Percentiles rank a stretch among this genome's conserved stretches.
Evolutionary conservation across 2,797 vertebrate genomes (phyloP).

Genomic region (Hapalemur alaotrensis): DNA sequence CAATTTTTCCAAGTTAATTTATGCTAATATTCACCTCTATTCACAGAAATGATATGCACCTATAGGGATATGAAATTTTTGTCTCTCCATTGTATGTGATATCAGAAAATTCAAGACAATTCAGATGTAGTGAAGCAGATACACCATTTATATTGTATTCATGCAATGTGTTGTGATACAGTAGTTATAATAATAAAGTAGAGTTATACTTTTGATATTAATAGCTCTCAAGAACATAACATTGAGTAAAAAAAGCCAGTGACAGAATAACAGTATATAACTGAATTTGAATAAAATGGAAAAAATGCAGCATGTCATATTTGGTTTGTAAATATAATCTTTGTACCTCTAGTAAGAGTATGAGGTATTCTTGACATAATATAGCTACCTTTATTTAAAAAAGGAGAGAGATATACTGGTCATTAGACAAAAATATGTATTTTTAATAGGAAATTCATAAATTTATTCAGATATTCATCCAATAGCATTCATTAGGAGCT

Average conservation of each 20-base stretch:
- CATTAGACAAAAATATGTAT: background rate
- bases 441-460: background rate
- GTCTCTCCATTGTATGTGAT: background rate
- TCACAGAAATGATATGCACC: background rate
- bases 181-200: background rate
- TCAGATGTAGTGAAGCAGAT: background rate
- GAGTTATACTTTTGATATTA: background rate
- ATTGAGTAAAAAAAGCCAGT: background rate
- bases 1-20: background rate
- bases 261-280: background rate
- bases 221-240: background rate
- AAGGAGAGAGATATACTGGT: background rate
- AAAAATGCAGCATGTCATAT: background rate
- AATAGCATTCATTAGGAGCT: background rate
- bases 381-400: background rate
- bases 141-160: background rate
- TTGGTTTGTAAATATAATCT: background rate
- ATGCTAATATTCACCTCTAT: background rate
- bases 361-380: background rate
- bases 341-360: background rate
- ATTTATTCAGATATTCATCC: background rate
- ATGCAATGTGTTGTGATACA: background rate
- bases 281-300: background rate
- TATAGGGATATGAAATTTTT: background rate
- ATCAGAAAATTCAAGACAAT: background rate